Percentiles rank a stretch among this genome's conserved stretches.
Conservation (phyloP, 2,888 invertebrate species). For the Xanthia togata region DNA sequence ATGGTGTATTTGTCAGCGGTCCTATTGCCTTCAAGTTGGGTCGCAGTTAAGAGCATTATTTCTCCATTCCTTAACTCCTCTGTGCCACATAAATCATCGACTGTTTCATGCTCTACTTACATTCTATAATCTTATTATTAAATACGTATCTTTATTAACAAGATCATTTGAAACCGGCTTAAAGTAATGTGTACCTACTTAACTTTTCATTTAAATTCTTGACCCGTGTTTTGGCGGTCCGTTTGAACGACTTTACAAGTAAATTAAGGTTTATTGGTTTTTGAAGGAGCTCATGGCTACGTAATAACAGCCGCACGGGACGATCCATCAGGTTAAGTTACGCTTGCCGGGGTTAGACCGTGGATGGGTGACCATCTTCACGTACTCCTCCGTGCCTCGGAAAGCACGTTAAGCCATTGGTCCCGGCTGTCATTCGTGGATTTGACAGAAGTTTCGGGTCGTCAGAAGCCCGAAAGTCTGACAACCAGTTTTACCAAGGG, state of each 20-base stretch:
- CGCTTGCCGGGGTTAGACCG: too few species aligned
- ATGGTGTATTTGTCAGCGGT: background rate
- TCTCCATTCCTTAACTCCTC: slow-evolving; percentile 28
- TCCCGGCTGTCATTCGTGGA: too few species aligned
- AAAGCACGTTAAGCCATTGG: too few species aligned
- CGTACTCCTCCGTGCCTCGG: too few species aligned
- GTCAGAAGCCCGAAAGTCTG: too few species aligned
- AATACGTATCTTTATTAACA: slow-evolving; percentile 67
- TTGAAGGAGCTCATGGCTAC: background rate
- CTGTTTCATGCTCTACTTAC: slow-evolving; percentile 75
- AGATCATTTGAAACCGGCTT: slow-evolving; percentile 71
- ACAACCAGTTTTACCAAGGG: too few species aligned
- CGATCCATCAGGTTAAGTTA: too few species aligned
- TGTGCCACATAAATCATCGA: slow-evolving; percentile 43
- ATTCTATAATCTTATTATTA: slow-evolving; percentile 73
- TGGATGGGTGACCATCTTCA: too few species aligned
- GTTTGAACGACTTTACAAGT: slow-evolving; percentile 46
- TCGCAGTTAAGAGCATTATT: background rate
- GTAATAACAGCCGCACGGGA: too few species aligned
- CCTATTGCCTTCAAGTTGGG: background rate
- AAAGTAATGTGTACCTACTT: slow-evolving; percentile 63
- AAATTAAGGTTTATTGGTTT: slow-evolving; percentile 42
- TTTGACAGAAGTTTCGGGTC: too few species aligned
- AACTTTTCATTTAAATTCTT: slow-evolving; percentile 56
- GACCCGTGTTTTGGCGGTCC: slow-evolving; percentile 46